Evolutionary conservation across 2,797 vertebrate species (phyloP), one percentile per base, ranked within the genome.

Genomic region (Chanos chanos): DNA sequence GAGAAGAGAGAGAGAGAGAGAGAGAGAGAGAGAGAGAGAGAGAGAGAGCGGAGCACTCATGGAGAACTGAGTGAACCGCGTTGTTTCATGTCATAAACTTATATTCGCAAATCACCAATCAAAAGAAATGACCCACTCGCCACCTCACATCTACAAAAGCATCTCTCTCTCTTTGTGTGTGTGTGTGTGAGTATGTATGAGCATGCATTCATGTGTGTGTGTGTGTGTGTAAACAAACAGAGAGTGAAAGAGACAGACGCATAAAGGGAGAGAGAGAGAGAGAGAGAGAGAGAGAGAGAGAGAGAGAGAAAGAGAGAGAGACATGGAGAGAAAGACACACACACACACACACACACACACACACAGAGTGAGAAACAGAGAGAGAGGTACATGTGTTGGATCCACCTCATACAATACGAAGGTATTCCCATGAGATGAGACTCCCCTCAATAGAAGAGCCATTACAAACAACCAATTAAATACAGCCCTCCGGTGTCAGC

Each of bases 391-490:
- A 40, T 24, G 48, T n/a, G n/a, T n/a, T n/a, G n/a, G n/a, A n/a
- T n/a, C n/a, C 40, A 64, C 52, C 68, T 65, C 16, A 54, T 66
- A 58, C 50, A 44, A 43, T 50, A 45, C 59, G 60, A 54, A 54
- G 57, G 53, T 63, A 41, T 60, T 59, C 68, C 53, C 40, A 1
- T n/a, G 53, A 54, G 66, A 69, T 30, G 36, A 18, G 43, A 51
- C 52, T 57, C 48, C 52, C 53, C 24, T 27, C 44, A 52, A 61
- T 47, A 47, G 57, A 55, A 64, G 41, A 50, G 25, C 51, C 60
- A 58, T 45, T 4, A 21, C 34, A 45, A 66, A 39, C 58, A 61
- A 36, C 64, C 54, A 66, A 73, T 73, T 70, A 70, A 64, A 66
- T 66, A 36, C 39, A 54, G 48, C 62, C 61, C 48, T 47, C 53